Base-by-base conservation (phyloP, 2,888 invertebrate species). In the Drosophila percnosoma region DNA sequence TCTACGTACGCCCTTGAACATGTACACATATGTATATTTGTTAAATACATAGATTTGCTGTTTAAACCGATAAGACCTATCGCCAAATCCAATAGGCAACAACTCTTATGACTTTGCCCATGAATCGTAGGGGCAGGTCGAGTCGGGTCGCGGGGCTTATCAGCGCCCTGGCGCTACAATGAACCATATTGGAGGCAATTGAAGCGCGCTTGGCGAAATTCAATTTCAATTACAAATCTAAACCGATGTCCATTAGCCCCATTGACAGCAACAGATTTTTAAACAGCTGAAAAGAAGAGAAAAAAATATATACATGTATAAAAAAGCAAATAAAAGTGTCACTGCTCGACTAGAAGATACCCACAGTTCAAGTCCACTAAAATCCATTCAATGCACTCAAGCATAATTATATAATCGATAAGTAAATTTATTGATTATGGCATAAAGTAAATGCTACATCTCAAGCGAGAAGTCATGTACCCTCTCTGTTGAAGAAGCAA, bases 21-120 rank as follows among this genome's bases (percentile, higher is more conserved):
- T 33, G n/a, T n/a, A 21, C 1, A 21, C 1, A 45, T 45, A 5
- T 33, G 6, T 33, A 18, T 21, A 11, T 52, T 21, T 40, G 24
- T 29, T 24, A 33, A 21, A 52, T 38, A 13, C 31, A 52, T 34
- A 34, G 27, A 53, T 24, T 31, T 57, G 27, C 36, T 38, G 48
- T 24, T 66, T 48, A 33, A 59, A 2, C 45, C 61, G 71, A 73
- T 73, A 72, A 72, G 61, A 58, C 40, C 59, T 60, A 60, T 69
- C 70, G 51, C 60, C 48, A 31, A 62, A 48, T 71, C 65, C 57
- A 45, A 71, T 53, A 29, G 53, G 31, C 66, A 65, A 51, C 65
- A 61, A 18, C 66, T 34, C 61, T 63, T 60, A 21, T 67, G 63
- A 63, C 60, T 70, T 53, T 75, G 63, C 29, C 59, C 75, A 57